These are phyloP conservation scores for Rhincodon typus DNA, from an alignment of 2,797 vertebrate species.

Conservation along the genomic window DNA sequence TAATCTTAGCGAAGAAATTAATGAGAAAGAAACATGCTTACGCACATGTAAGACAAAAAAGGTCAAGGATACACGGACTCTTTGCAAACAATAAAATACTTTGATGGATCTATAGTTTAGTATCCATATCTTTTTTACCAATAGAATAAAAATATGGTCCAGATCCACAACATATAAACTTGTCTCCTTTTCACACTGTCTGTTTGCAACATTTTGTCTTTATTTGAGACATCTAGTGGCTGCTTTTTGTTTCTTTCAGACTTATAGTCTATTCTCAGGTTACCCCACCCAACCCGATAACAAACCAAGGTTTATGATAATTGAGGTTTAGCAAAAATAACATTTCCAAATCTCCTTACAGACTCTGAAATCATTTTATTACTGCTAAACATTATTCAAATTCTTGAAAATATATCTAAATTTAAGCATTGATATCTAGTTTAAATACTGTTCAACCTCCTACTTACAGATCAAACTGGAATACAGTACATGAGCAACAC, in stretches of 20 bases:
- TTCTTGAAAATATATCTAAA: neutral
- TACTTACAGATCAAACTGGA: slow-evolving; percentile 69
- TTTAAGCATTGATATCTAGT: neutral
- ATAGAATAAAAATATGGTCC: neutral
- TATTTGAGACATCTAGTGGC: neutral
- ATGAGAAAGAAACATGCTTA: neutral
- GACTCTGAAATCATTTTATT: neutral
- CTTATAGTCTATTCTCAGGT: neutral
- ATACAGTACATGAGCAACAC: slow-evolving; percentile 73
- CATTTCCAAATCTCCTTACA: neutral
- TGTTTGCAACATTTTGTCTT: neutral
- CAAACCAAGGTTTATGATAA: neutral
- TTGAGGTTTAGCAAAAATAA: neutral
- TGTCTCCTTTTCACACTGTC: neutral
- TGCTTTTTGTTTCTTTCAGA: neutral
- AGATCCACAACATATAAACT: neutral
- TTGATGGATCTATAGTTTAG: neutral
- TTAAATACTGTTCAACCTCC: neutral
- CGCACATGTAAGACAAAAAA: neutral
- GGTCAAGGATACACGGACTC: neutral
- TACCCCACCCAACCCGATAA: neutral
- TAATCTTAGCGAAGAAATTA: neutral
- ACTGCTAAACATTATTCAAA: neutral
- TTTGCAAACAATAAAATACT: neutral
- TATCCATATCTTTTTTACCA: neutral